Percentiles rank a stretch among this genome's conserved stretches.
These are phyloP conservation scores for Artibeus jamaicensis DNA, from an alignment of 2,797 vertebrate genomes.

Conservation along the genomic window DNA sequence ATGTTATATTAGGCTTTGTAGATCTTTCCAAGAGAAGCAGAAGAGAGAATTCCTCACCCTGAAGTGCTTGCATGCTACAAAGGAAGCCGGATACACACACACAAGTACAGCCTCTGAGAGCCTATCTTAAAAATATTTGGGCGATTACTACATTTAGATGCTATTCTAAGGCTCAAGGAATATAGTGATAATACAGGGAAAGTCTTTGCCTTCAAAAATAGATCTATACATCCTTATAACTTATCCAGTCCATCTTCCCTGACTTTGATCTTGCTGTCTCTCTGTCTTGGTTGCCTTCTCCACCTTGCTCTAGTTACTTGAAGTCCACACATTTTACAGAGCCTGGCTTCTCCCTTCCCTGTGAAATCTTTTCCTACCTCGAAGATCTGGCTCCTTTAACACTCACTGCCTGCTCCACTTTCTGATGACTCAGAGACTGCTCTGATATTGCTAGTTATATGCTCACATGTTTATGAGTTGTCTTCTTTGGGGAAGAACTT, in stretches of 20 bases:
- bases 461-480: not conserved
- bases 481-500: not conserved
- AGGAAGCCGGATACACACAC: not conserved
- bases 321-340: not conserved
- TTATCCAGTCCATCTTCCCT: not conserved
- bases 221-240: not conserved
- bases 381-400: not conserved
- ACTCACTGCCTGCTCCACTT: not conserved
- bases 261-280: not conserved
- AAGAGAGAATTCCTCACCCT: not conserved
- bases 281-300: not conserved
- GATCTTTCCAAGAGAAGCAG: constrained; percentile 12
- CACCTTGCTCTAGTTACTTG: not conserved
- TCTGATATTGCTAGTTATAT: not conserved
- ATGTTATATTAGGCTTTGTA: not conserved
- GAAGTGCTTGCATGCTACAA: not conserved
- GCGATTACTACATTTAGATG: not conserved
- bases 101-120: not conserved
- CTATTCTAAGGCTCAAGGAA: not conserved
- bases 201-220: not conserved
- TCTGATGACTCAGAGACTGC: not conserved
- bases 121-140: not conserved
- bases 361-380: not conserved
- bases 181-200: not conserved
- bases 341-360: not conserved